Conservation (phyloP, 2,797 vertebrate genomes). For the Micrastur ruficollis region DNA sequence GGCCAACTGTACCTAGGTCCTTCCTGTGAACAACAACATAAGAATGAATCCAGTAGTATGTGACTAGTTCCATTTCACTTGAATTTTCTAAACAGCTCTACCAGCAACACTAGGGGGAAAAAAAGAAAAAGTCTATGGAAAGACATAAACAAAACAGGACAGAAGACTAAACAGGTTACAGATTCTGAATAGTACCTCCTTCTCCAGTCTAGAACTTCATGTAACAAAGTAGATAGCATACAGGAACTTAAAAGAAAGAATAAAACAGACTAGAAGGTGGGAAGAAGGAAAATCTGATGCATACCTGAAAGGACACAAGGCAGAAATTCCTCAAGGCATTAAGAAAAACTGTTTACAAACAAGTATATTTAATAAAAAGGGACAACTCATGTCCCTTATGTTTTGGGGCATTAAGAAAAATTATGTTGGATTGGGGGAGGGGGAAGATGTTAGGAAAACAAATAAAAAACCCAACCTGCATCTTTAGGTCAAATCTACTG, state of each 20-base stretch:
- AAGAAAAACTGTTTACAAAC: not conserved
- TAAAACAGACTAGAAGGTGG: not conserved
- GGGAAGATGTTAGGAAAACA: not conserved
- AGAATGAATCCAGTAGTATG: not conserved
- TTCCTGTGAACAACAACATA: not conserved
- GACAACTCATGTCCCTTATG: not conserved
- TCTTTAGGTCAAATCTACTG: not conserved
- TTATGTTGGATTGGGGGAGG: not conserved
- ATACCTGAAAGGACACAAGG: not conserved
- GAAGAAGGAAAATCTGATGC: not conserved
- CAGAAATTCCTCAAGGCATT: not conserved
- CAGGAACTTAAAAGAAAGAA: not conserved
- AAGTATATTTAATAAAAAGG: not conserved
- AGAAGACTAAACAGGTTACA: not conserved
- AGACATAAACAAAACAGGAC: not conserved
- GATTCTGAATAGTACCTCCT: not conserved
- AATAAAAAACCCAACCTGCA: not conserved
- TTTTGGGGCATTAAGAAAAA: not conserved
- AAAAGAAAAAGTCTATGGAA: not conserved
- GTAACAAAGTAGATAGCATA: not conserved
- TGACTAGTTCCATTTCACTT: not conserved
- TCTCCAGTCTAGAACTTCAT: not conserved
- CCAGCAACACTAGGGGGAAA: not conserved
- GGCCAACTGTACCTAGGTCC: slow-evolving; percentile 15
- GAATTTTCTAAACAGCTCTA: not conserved